Percentiles rank a stretch among this genome's conserved stretches.
Conservation (phyloP, 1,140 invertebrate species). For the Drosophila truncata region DNA sequence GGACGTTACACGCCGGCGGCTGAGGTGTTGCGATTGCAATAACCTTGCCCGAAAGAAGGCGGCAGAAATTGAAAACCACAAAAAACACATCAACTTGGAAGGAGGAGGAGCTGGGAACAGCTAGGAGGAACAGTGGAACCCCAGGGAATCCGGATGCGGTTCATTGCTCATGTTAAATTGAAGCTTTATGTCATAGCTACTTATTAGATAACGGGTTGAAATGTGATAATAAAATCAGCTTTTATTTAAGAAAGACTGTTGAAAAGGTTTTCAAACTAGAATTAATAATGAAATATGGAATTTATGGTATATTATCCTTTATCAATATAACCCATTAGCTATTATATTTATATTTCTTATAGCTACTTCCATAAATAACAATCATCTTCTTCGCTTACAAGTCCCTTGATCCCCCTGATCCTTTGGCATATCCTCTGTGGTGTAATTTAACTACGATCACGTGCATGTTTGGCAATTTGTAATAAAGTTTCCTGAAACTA, state of each 20-base stretch:
- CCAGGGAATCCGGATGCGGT: slow-evolving; percentile 14
- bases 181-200: slow-evolving; percentile 15
- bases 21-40: slow-evolving; percentile 74
- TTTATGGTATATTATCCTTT: too few species aligned
- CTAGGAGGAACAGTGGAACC: slow-evolving; percentile 35
- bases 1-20: slow-evolving; percentile 17
- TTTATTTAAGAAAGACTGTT: not conserved
- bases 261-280: not conserved
- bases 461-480: slow-evolving; percentile 1
- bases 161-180: slow-evolving; percentile 12
- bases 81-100: slow-evolving; percentile 32
- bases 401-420: slow-evolving; percentile 1
- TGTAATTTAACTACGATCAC: slow-evolving; percentile 22
- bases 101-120: not conserved
- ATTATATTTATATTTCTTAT: not conserved
- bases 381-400: not conserved
- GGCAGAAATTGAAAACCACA: slow-evolving; percentile 39
- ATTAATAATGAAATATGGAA: not conserved
- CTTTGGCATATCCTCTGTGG: not conserved
- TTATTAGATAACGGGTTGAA: slow-evolving; percentile 10
- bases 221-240: slow-evolving; percentile 11
- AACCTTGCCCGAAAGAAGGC: slow-evolving; percentile 49
- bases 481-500: slow-evolving; percentile 19
- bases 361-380: not conserved
- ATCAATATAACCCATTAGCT: not conserved